Evolutionary conservation across 2,113 vertebrate species (phyloP).

Genomic region (Pelvicachromis taeniatus): DNA sequence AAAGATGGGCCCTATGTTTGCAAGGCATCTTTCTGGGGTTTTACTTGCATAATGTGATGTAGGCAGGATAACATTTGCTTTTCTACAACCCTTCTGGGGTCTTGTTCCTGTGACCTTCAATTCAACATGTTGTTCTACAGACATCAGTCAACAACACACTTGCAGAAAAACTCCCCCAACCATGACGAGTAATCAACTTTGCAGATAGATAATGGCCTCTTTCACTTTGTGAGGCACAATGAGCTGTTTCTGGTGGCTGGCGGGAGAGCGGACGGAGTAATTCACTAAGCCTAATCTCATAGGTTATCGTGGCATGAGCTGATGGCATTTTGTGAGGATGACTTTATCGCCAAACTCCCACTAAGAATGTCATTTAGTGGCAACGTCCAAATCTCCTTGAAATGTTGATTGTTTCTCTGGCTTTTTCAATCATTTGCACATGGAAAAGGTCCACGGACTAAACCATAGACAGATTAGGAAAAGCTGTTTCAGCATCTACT

Average conservation of each 20-base stretch:
- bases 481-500: constrained; percentile 9
- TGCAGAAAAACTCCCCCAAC: not conserved
- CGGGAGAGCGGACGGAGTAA: constrained; percentile 18
- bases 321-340: constrained; percentile 35
- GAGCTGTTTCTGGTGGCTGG: constrained; percentile 11
- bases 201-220: constrained; percentile 32
- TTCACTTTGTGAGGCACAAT: not conserved
- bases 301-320: constrained; percentile 35
- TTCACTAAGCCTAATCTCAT: constrained; percentile 36
- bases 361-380: constrained; percentile 43
- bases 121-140: constrained; percentile 29
- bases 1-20: not conserved
- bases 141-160: constrained; percentile 7
- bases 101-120: constrained; percentile 35
- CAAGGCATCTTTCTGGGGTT: not conserved
- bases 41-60: not conserved
- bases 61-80: constrained; percentile 3
- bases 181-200: constrained; percentile 44
- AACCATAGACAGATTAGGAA: constrained; percentile 23
- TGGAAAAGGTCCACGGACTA: constrained; percentile 16
- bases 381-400: constrained; percentile 51
- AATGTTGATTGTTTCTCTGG: constrained; percentile 37
- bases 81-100: not conserved
- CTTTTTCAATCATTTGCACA: constrained; percentile 42
- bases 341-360: constrained; percentile 49